These are phyloP conservation scores for Hyles vespertilio DNA, from an alignment of 1,140 invertebrate genomes.

Conservation along the genomic window DNA sequence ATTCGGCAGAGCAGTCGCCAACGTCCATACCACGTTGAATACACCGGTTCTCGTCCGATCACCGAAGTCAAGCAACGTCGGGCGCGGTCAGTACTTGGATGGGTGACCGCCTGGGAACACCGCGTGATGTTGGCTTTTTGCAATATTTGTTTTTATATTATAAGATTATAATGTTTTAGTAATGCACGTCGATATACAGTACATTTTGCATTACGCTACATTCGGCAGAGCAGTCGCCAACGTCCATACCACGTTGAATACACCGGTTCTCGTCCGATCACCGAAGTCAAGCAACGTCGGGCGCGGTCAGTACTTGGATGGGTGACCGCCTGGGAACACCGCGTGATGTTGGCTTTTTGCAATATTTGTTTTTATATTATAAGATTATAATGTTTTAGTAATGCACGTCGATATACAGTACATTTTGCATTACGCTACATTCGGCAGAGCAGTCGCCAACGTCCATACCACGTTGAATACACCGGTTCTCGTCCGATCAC, in stretches of 20 bases:
- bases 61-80: conserved; percentile 28
- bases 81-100: conserved; percentile 28
- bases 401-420: too few species aligned
- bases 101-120: conserved; percentile 28
- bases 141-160: too few species aligned
- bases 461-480: conserved; percentile 24
- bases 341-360: conserved; percentile 22
- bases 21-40: conserved; percentile 23
- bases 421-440: too few species aligned
- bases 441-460: conserved; percentile 2
- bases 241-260: conserved; percentile 21
- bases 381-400: too few species aligned
- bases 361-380: too few species aligned
- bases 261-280: conserved; percentile 28
- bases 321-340: conserved; percentile 26
- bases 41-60: conserved; percentile 31
- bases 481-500: conserved; percentile 31
- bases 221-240: neutral
- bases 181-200: too few species aligned
- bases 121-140: conserved; percentile 25
- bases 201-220: too few species aligned
- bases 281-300: conserved; percentile 28
- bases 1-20: neutral
- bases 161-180: too few species aligned
- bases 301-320: conserved; percentile 26